Percentiles rank a stretch among this genome's conserved stretches.
Conservation (phyloP, 2,113 vertebrate genomes). For the Gopherus evgoodei region DNA sequence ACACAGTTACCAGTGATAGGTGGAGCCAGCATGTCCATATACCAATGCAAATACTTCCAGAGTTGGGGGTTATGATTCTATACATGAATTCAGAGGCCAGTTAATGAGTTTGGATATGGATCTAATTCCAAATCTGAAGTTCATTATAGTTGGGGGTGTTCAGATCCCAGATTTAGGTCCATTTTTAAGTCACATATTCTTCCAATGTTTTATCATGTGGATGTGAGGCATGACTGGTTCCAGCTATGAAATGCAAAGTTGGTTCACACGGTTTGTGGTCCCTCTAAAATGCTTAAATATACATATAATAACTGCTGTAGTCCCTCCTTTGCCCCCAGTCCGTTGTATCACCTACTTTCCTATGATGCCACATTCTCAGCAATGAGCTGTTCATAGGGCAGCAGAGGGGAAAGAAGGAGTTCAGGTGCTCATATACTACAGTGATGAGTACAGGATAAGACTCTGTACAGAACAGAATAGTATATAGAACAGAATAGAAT, state of each 20-base stretch:
- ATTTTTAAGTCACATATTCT: not conserved
- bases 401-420: not conserved
- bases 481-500: not conserved
- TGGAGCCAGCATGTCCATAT: not conserved
- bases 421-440: rapidly evolving
- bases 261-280: not conserved
- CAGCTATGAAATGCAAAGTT: not conserved
- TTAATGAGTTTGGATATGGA: not conserved
- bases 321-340: not conserved
- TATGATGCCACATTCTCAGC: not conserved
- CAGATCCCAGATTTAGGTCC: not conserved
- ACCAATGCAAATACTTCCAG: not conserved
- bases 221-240: not conserved
- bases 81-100: not conserved
- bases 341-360: not conserved
- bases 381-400: not conserved
- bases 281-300: not conserved
- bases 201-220: not conserved
- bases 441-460: not conserved
- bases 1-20: not conserved
- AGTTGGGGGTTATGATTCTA: not conserved
- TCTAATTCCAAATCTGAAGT: not conserved
- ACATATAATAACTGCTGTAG: not conserved
- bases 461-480: rapidly evolving
- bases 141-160: not conserved